Evolutionary conservation across 2,113 vertebrate species (phyloP).

Genomic region (Glaucidium brasilianum): DNA sequence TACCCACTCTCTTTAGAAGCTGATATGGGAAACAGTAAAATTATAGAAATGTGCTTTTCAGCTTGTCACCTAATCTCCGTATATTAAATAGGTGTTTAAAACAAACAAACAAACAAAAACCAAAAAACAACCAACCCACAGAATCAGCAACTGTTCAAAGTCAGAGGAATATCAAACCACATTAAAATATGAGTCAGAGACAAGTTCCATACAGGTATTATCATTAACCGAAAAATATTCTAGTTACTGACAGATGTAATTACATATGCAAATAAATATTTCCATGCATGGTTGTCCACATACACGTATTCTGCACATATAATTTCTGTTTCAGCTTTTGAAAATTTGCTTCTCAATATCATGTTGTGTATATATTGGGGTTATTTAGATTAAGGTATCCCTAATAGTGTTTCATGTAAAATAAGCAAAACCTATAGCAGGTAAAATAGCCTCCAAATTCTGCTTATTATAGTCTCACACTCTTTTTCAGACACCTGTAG

Average conservation of each 20-base stretch:
- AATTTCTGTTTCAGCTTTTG: not conserved
- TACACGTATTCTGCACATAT: not conserved
- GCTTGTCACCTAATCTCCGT: not conserved
- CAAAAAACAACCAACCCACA: rapidly evolving
- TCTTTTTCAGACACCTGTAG: not conserved
- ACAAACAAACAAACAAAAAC: not conserved
- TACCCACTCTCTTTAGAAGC: not conserved
- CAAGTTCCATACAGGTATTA: not conserved
- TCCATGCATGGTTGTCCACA: not conserved
- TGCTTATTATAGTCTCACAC: not conserved
- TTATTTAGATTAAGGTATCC: not conserved
- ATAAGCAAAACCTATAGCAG: not conserved
- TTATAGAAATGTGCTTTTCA: not conserved
- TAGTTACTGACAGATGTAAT: not conserved
- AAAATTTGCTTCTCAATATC: not conserved
- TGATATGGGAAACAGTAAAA: not conserved
- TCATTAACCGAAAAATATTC: not conserved
- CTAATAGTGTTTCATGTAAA: not conserved
- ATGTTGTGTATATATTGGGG: not conserved
- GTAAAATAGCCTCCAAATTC: not conserved
- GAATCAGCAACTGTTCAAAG: not conserved
- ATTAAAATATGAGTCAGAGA: not conserved
- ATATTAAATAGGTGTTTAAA: not conserved
- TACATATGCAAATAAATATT: not conserved
- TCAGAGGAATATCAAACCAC: not conserved